phyloP scores from a whole-genome alignment of 1,140 invertebrate genomes.

The Zaprionus vittiger region DNA sequence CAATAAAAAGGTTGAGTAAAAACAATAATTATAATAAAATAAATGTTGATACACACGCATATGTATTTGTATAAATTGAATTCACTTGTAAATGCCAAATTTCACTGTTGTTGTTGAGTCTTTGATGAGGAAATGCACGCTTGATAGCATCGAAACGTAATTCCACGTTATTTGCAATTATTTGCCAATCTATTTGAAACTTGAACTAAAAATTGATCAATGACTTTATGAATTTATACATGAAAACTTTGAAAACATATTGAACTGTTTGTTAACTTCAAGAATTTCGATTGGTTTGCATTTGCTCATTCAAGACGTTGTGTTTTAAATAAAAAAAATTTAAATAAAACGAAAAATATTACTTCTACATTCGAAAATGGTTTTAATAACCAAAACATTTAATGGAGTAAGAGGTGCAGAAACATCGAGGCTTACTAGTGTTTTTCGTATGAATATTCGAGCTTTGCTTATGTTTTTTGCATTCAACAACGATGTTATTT shows the following conservation, averaged over 20 bases:
- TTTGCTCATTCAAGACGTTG: too few relatives aligned
- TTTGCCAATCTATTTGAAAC: neutral
- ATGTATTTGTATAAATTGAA: conserved; percentile 8
- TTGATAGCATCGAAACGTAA: neutral
- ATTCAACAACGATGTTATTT: too few relatives aligned
- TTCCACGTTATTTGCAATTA: neutral
- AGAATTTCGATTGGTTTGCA: too few relatives aligned
- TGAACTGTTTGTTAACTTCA: neutral
- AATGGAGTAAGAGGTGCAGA: too few relatives aligned
- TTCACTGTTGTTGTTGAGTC: neutral
- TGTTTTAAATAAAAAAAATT: too few relatives aligned
- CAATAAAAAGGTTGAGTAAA: conserved; percentile 20
- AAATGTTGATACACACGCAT: conserved; percentile 3
- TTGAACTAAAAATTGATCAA: conserved; percentile 4
- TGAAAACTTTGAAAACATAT: neutral
- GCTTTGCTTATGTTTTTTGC: too few relatives aligned
- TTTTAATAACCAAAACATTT: too few relatives aligned
- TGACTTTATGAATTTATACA: neutral
- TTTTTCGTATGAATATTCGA: too few relatives aligned
- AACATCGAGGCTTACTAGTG: too few relatives aligned
- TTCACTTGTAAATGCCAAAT: neutral
- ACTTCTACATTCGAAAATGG: too few relatives aligned
- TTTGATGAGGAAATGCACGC: neutral
- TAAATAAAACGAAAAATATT: too few relatives aligned
- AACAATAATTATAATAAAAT: conserved; percentile 1